Base-by-base conservation (phyloP, 2,797 vertebrate genomes). In the Ctenosaura bakeri region DNA sequence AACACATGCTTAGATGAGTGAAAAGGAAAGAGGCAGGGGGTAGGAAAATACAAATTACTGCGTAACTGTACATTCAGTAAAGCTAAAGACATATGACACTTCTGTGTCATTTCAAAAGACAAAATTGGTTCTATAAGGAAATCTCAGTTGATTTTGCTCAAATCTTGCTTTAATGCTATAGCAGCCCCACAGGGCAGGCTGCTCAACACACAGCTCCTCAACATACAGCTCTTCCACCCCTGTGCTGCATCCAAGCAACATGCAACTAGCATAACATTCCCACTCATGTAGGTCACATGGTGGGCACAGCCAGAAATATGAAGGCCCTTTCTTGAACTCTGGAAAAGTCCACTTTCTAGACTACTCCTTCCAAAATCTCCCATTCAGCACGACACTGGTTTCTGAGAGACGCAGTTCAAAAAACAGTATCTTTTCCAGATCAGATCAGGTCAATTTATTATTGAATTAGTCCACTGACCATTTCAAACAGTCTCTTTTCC, bases 11-110 rank as follows among this genome's bases (percentile, higher is more conserved):
- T 73, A 18, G 91, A 91, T 87, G 69, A 92, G 90, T 80, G 92
- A 86, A 94, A 78, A 94, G 86, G 93, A 89, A 91, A 90, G 90
- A 91, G 90, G 89, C 54, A 87, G 85, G 73, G 73, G 35, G n/a
- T 76, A 42, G 85, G 92, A 88, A 82, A 6, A 22, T 64, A 86
- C 69, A 81, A 52, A 64, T 83, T 83, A 82, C 22, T 59, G 20
- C 54, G 74, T 82, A 90, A 82, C 38, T 90, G 77, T 46, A 42
- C 20, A 90, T 22, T 62, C 83, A 79, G 85, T 56, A 87, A 76
- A 77, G 26, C 24, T 77, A 1, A 14, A 35, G 62, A 46, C 42
- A 76, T n/a, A 69, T 69, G 46, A 26, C 32, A 66, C 32, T 26
- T 24, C 76, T 54, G 26, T 73, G 50, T 7, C 79, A 76, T 38